Base-by-base conservation (phyloP, 2,797 vertebrate genomes). In the Danionella dracula region DNA sequence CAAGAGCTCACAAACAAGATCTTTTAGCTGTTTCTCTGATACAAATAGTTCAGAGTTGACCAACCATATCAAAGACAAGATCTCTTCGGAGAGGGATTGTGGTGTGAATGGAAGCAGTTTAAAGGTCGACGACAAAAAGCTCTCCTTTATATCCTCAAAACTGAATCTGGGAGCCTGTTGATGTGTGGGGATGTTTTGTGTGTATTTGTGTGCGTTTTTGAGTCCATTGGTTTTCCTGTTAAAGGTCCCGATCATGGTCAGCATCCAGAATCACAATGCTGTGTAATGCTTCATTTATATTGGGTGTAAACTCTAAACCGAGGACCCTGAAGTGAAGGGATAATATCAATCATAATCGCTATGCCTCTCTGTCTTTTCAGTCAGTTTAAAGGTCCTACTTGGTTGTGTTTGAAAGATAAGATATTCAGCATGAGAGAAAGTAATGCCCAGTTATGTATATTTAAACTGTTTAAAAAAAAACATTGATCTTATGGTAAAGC, bases 51-150 rank as follows among this genome's bases (percentile, higher is more conserved):
- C 21, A 59, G 32, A 51, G 35, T 11, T 41, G 60, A 10, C 48
- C 27, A 42, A 51, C 48, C 48, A 51, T 50, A 50, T 23, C 16
- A 57, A 31, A 8, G 10, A 57, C 38, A 42, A 8, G 12, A 12
- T 32, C 46, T 12, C 10, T 51, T 35, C 50, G 46, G 45, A 38
- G 40, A 12, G 5, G 45, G 11, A 21, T 17, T 19, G 10, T 5
- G 40, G 53, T 64, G 40, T 50, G 46, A 59, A 53, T 45, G 45
- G 66, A 35, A 51, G 15, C 41, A 59, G 71, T 79, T 73, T 78
- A 76, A 64, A 80, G 67, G 78, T 76, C 8, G 71, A 78, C 70
- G 75, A 75, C 54, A 58, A 68, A 69, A 80, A 81, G 75, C 67
- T 34, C 71, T 70, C 78, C 67, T 55, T 73, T 51, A 41, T 71